These are phyloP conservation scores for Chrysaora quinquecirrha DNA, from an alignment of 30 jellyfish, hydroid and myxozoan genomes.

Conservation along the genomic window DNA sequence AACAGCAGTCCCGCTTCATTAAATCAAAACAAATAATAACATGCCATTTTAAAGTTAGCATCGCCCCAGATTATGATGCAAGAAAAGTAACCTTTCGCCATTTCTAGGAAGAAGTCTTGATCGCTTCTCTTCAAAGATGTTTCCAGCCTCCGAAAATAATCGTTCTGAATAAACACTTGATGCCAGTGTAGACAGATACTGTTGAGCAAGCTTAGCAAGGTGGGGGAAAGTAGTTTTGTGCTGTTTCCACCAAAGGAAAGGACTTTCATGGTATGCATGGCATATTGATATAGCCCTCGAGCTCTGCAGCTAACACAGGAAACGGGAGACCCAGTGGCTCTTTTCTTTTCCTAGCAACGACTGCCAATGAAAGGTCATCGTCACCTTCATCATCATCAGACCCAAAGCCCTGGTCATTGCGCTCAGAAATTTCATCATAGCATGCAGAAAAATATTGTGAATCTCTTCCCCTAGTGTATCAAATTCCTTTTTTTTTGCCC, in stretches of 20 bases:
- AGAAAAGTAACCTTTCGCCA: constrained; percentile 35
- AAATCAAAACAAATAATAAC: too few species aligned
- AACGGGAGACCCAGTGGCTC: constrained; percentile 30
- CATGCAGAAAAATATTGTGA: constrained; percentile 54
- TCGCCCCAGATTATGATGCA: constrained; percentile 45
- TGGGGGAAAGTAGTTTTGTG: constrained; percentile 53
- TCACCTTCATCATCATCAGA: too few species aligned
- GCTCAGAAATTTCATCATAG: constrained; percentile 67
- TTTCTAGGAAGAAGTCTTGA: constrained; percentile 33
- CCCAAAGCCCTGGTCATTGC: constrained; percentile 23
- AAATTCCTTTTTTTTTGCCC: constrained; percentile 36
- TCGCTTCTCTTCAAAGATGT: constrained; percentile 60
- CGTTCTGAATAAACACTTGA: constrained; percentile 62
- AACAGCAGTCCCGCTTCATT: too few species aligned
- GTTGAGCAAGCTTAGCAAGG: constrained; percentile 33
- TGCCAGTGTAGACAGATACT: constrained; percentile 28
- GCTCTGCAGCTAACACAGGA: constrained; percentile 37
- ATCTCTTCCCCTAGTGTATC: constrained; percentile 63
- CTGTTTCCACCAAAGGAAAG: constrained; percentile 56
- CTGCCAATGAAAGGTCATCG: constrained; percentile 19
- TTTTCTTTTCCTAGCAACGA: constrained; percentile 12
- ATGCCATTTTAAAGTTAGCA: constrained; percentile 16
- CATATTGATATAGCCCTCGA: constrained; percentile 27
- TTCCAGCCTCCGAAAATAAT: constrained; percentile 68
- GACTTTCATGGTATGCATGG: constrained; percentile 41